These are phyloP conservation scores for Zaprionus kolodkinae DNA, from an alignment of 1,140 invertebrate species.

Conservation along the genomic window DNA sequence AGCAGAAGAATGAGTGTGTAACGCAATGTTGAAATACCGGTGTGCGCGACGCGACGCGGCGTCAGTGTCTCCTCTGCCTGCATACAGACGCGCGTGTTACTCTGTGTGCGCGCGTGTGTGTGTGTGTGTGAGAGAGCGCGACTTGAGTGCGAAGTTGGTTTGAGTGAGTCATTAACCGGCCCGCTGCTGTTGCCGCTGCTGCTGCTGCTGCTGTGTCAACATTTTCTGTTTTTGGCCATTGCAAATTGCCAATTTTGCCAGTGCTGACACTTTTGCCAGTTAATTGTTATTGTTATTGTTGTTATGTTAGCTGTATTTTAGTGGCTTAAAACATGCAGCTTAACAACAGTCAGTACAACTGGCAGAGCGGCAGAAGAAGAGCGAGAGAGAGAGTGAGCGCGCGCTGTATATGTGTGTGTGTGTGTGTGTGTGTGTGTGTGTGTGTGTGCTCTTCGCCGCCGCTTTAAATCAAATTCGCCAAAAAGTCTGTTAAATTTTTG, in stretches of 20 bases:
- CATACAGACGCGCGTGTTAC: background rate
- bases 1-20: slow-evolving; percentile 47
- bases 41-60: slow-evolving; percentile 54
- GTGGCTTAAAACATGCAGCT: slow-evolving; percentile 38
- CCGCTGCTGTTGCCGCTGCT: slow-evolving; percentile 14
- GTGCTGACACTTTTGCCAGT: slow-evolving; percentile 26
- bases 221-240: slow-evolving; percentile 37
- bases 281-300: slow-evolving; percentile 12
- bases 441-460: slow-evolving; percentile 25
- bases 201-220: slow-evolving; percentile 22
- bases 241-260: slow-evolving; percentile 34
- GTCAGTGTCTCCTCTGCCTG: slow-evolving; percentile 27
- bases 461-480: slow-evolving; percentile 43
- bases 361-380: background rate
- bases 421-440: slow-evolving; percentile 1
- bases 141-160: slow-evolving; percentile 51
- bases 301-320: slow-evolving; percentile 17
- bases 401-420: background rate
- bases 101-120: slow-evolving; percentile 19
- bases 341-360: slow-evolving; percentile 15
- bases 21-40: slow-evolving; percentile 71
- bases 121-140: slow-evolving; percentile 16
- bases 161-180: slow-evolving; percentile 79
- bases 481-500: slow-evolving; percentile 55
- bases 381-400: slow-evolving; percentile 13